Base-by-base conservation (phyloP, 2,888 invertebrate genomes). In the Diachrysia chrysitis region DNA sequence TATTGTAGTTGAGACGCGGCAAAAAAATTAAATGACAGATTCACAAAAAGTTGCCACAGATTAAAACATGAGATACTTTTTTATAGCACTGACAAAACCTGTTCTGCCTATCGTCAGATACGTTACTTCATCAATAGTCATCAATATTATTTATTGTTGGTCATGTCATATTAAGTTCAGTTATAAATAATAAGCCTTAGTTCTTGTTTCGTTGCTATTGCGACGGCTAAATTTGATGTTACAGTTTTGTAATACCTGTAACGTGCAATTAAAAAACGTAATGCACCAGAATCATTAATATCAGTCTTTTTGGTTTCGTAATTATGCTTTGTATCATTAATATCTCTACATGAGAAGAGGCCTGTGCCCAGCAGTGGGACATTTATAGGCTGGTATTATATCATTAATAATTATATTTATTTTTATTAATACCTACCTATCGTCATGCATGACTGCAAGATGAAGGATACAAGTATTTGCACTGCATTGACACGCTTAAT, bases 61-160 rank as follows among this genome's bases (percentile, higher is more conserved):
- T 80, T 69, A 69, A 51, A 63, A 65, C 55, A 10, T 32, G 14
- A 32, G 37, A 55, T 53, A 53, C 25, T 58, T 59, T 62, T 69
- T 68, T 69, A 58, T 32, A 21, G 32, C 66, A 70, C 62, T 51
- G 53, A 16, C 53, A 51, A 63, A 75, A 75, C 73, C 37, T 21
- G 78, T 69, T 68, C 56, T 53, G 58, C 25, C 42, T 65, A 29
- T 58, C 32, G 58, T 19, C 21, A 37, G 53, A 62, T 51, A 46
- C 1, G 42, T 64, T 69, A 60, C 54, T 63, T 55, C 63, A 73
- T 58, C 25, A 67, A 23, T 35, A 32, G 51, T 64, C 64, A 64
- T 73, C 51, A 63, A 57, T 63, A 73, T 60, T 54, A 60, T 73
- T 73, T 63, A 63, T 63, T 32, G 37, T 51, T 48, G 21, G 12